Conservation (phyloP, 2,797 vertebrate genomes). For the Hirundo rustica region DNA sequence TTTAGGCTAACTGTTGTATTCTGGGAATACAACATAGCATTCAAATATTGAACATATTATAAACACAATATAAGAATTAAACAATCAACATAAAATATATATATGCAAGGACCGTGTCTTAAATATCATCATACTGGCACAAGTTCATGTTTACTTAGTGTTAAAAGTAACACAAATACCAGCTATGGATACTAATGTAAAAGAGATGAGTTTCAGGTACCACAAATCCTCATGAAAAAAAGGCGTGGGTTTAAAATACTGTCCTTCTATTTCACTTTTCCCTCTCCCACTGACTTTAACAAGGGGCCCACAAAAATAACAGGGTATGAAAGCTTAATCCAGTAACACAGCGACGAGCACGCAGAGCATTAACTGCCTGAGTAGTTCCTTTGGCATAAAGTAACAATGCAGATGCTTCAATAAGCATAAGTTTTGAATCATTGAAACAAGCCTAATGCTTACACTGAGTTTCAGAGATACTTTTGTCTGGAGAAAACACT, state of each 20-base stretch:
- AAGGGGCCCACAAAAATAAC: background rate
- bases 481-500: background rate
- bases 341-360: background rate
- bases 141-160: background rate
- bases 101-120: background rate
- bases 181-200: background rate
- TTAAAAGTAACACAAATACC: background rate
- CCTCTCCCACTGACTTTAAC: background rate
- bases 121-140: background rate
- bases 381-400: background rate
- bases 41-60: background rate
- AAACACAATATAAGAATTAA: background rate
- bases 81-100: background rate
- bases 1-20: background rate
- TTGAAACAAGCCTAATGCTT: background rate
- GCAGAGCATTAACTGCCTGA: background rate
- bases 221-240: background rate
- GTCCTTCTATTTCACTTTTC: background rate
- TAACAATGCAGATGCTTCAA: background rate
- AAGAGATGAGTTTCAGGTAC: background rate
- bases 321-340: background rate
- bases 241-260: background rate
- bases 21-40: background rate
- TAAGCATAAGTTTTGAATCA: background rate
- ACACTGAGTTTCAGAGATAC: background rate